Base-by-base conservation (phyloP, 2,888 invertebrate genomes). In the Drosophila anomalata region DNA sequence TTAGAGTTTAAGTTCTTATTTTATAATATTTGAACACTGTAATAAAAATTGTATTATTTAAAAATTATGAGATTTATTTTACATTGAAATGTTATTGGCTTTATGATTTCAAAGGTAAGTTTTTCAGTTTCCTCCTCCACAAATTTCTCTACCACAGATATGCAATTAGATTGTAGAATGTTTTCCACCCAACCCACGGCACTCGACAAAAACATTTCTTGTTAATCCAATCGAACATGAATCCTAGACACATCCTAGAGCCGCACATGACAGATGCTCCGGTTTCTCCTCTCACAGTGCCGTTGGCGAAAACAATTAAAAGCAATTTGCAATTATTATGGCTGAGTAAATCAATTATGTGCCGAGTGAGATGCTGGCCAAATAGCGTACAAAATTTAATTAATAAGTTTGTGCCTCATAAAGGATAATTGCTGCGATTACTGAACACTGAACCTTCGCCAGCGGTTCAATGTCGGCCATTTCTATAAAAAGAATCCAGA, bases 291-390 rank as follows among this genome's bases (percentile, higher is more conserved):
- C 54, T 36, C 33, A 39, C 46, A 53, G 50, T 17, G 67, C 60
- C 69, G 51, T 53, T 69, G 67, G 66, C 62, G 41, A 61, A 75
- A 77, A 75, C 79, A 79, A 79, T 79, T 80, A 84, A 75, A 80
- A 75, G 71, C 73, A 83, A 80, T 76, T 80, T 76, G 69, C 69
- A 76, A 65, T 82, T 82, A 82, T 80, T 74, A 80, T 66, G 75
- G 70, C 58, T 76, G 70, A 74, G 80, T 78, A 87, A 81, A 77
- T 80, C 78, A 81, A 87, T 82, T 80, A 83, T 65, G 67, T 33
- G 59, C 51, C 72, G 48, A 56, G 54, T 54, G 69, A 71, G 61
- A 55, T 50, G 46, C 72, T 48, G 62, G 52, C 39, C 31, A 61
- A 48, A 58, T 26, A 48, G 62, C 48, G 53, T 39, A 71, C 73